Conservation (phyloP, 2,888 invertebrate species). For the Phaedon cochleariae region DNA sequence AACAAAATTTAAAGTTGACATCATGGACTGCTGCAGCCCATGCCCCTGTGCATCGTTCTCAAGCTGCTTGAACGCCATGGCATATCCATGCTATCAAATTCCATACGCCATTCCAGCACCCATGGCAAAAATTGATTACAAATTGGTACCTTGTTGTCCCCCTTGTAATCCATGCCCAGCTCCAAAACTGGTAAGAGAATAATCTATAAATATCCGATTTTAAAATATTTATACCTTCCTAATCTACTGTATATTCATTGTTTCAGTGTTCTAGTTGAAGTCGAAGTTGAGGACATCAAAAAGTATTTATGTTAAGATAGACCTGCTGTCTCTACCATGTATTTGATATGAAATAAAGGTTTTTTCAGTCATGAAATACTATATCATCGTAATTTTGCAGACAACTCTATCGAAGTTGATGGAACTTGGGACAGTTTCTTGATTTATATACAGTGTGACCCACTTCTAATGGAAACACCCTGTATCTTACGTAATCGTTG, state of each 20-base stretch:
- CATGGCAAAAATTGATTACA: constrained; percentile 22
- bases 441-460: no score
- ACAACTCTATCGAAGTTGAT: no score
- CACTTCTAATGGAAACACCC: no score
- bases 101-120: constrained; percentile 26
- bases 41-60: constrained; percentile 11
- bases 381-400: no score
- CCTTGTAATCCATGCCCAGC: constrained; percentile 27
- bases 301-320: neutral
- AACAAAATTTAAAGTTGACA: constrained; percentile 9
- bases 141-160: constrained; percentile 24
- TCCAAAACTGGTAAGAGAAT: constrained; percentile 22
- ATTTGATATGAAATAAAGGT: no score
- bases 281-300: neutral
- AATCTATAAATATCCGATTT: no score
- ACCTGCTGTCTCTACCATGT: neutral
- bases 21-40: constrained; percentile 3
- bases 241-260: constrained; percentile 54
- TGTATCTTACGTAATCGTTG: no score
- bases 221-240: neutral
- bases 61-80: constrained; percentile 18
- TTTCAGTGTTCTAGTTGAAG: neutral
- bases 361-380: no score
- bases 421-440: no score
- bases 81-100: constrained; percentile 28